phyloP scores from a whole-genome alignment of 2,113 vertebrate genomes.

The Xiphophorus maculatus region DNA sequence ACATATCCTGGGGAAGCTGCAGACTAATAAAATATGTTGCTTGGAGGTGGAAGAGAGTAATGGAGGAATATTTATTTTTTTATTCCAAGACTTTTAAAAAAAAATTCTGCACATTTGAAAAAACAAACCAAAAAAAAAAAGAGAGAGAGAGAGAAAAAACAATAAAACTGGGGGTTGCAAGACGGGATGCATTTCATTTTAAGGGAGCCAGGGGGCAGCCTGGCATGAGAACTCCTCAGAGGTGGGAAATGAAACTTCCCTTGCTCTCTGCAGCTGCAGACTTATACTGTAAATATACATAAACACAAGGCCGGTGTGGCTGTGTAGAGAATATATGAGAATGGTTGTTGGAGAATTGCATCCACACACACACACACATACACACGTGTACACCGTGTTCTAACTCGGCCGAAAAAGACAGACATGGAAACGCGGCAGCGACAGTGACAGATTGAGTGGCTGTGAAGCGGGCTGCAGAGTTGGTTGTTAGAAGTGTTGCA shows the following conservation, averaged over 20 bases:
- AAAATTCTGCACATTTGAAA: background rate
- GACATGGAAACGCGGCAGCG: conserved; percentile 51
- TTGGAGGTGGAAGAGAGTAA: conserved; percentile 12
- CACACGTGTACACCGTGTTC: conserved; percentile 16
- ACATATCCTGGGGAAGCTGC: conserved; percentile 51
- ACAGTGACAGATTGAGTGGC: conserved; percentile 77
- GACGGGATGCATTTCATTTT: conserved; percentile 20
- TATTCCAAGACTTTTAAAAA: background rate
- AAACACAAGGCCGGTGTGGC: conserved; percentile 23
- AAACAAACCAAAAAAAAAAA: background rate
- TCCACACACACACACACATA: background rate
- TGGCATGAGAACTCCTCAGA: conserved; percentile 58
- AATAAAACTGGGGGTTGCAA: background rate
- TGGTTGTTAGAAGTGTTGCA: conserved; percentile 76
- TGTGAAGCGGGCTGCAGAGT: conserved; percentile 62
- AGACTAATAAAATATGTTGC: conserved; percentile 27
- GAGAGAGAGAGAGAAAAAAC: no score
- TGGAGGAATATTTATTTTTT: background rate
- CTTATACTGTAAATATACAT: conserved; percentile 30
- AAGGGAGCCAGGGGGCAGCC: conserved; percentile 77
- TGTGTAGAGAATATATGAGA: conserved; percentile 55
- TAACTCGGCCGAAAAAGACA: conserved; percentile 19
- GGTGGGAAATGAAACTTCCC: conserved; percentile 51
- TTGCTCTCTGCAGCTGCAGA: conserved; percentile 38
- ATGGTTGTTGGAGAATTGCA: conserved; percentile 35